Evolutionary conservation across 2,113 vertebrate genomes (phyloP).

Genomic region (Sander lucioperca): DNA sequence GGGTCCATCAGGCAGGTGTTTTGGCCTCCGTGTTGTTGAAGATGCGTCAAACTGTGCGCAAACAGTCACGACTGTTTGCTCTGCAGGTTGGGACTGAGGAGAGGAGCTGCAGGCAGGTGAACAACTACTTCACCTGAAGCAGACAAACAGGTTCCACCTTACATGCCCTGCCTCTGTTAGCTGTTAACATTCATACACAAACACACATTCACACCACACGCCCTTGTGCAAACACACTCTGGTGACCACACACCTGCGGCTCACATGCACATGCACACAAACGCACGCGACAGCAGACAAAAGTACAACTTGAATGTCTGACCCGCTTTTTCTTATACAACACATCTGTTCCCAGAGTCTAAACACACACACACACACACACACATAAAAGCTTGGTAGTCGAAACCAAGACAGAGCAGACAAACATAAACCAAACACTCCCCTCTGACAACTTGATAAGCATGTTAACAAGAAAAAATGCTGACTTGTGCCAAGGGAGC

Average conservation of each 20-base stretch:
- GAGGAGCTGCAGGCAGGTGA: constrained; percentile 7
- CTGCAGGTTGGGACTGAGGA: constrained; percentile 30
- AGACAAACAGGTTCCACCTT: constrained; percentile 78
- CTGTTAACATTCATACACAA: constrained; percentile 27
- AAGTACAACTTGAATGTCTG: neutral
- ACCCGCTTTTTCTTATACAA: neutral
- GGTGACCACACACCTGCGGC: constrained; percentile 24
- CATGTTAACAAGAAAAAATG: constrained; percentile 11
- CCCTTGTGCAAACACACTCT: constrained; percentile 60
- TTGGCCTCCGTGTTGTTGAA: neutral
- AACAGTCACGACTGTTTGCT: constrained; percentile 17
- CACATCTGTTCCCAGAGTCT: neutral
- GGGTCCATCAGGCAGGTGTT: constrained; percentile 28
- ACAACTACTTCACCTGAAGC: constrained; percentile 49
- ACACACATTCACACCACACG: constrained; percentile 15
- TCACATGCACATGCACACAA: constrained; percentile 37
- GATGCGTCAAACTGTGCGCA: neutral
- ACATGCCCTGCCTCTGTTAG: constrained; percentile 8
- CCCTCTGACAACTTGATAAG: constrained; percentile 16
- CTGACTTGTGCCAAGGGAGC: constrained; percentile 54
- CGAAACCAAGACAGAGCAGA: neutral
- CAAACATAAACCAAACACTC: constrained; percentile 31
- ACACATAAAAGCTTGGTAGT: neutral
- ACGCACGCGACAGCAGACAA: neutral
- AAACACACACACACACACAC: neutral